Percentiles rank a stretch among this genome's conserved stretches.
phyloP scores from a whole-genome alignment of 2,797 vertebrate genomes.

The Pteropus rufus region DNA sequence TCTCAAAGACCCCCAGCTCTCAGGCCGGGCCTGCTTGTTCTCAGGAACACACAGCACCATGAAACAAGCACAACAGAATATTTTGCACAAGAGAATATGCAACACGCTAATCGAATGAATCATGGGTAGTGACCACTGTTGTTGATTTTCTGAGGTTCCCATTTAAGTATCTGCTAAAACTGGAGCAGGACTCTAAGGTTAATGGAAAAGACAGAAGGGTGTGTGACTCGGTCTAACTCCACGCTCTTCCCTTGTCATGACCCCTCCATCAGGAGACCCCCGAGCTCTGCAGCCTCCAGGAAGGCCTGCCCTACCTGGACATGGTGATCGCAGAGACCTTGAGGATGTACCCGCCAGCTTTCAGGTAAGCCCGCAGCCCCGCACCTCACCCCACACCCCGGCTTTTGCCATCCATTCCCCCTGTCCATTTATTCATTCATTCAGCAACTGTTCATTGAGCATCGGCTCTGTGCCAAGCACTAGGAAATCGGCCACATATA shows the following conservation, averaged over 20 bases:
- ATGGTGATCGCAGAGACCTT: constrained; percentile 94
- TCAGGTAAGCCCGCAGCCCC: constrained; percentile 84
- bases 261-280: constrained; percentile 81
- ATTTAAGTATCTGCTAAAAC: not conserved
- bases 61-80: not conserved
- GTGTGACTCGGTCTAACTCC: not conserved
- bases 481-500: not conserved
- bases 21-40: not conserved
- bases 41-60: accelerated
- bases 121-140: not conserved
- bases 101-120: accelerated
- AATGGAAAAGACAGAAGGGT: not conserved
- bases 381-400: accelerated
- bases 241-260: constrained; percentile 33
- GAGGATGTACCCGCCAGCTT: constrained; percentile 94
- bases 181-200: not conserved
- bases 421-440: not conserved
- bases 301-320: constrained; percentile 92
- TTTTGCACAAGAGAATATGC: accelerated
- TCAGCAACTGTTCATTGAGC: not conserved
- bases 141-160: not conserved
- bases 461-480: not conserved
- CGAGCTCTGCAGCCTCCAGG: constrained; percentile 89
- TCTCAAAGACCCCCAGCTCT: not conserved
- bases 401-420: not conserved